These are phyloP conservation scores for Protobothrops mucrosquamatus DNA, from an alignment of 2,113 vertebrate species.

Conservation along the genomic window DNA sequence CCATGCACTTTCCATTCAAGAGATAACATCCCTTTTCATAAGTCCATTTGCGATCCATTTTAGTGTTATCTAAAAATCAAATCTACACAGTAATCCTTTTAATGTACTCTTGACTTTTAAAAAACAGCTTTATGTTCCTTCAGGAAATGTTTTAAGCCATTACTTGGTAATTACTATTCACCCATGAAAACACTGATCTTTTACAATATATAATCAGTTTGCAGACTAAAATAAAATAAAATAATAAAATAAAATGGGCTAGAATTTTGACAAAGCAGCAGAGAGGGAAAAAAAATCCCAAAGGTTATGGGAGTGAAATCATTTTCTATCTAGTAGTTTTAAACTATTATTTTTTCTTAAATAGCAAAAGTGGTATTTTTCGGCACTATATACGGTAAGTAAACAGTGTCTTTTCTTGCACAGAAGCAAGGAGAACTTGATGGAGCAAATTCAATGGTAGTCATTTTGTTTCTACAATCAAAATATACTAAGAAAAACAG, in stretches of 20 bases:
- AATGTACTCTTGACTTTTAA: slow-evolving; percentile 85
- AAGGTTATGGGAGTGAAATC: slow-evolving; percentile 50
- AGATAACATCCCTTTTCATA: slow-evolving; percentile 90
- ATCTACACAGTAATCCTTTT: slow-evolving; percentile 89
- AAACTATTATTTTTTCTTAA: not conserved
- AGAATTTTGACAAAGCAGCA: slow-evolving; percentile 50
- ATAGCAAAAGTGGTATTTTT: slow-evolving; percentile 26
- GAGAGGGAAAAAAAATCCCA: slow-evolving; percentile 35
- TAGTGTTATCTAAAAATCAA: slow-evolving; percentile 90
- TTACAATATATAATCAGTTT: slow-evolving; percentile 68
- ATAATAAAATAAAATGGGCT: slow-evolving; percentile 54
- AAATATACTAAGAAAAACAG: not conserved
- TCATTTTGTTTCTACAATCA: slow-evolving; percentile 6
- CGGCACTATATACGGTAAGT: not conserved
- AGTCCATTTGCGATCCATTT: slow-evolving; percentile 93
- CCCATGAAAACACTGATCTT: slow-evolving; percentile 76
- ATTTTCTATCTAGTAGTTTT: not conserved
- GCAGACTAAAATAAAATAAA: slow-evolving; percentile 42
- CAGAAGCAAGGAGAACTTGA: not conserved
- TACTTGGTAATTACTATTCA: slow-evolving; percentile 80
- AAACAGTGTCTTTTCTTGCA: not conserved
- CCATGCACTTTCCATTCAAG: slow-evolving; percentile 92
- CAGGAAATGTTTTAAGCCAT: slow-evolving; percentile 83
- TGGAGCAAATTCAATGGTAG: not conserved
- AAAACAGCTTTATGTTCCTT: slow-evolving; percentile 75